A percentile compares a stretch with the other conserved stretches of the same genome.
Conservation (phyloP, 1,140 invertebrate genomes). For the Pentalonia nigronervosa region DNA sequence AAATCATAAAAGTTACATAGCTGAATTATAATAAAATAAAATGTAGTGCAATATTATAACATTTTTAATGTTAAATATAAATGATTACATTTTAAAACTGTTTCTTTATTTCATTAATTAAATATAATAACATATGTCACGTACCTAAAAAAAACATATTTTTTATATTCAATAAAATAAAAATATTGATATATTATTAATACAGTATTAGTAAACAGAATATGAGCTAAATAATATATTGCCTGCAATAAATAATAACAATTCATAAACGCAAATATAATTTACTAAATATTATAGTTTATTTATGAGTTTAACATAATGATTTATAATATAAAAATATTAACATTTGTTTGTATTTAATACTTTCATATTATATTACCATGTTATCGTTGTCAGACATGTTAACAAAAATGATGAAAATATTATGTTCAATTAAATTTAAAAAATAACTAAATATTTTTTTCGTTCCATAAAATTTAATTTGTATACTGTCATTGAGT, state of each 20-base stretch:
- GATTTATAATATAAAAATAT: no score
- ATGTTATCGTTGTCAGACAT: not conserved
- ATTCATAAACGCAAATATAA: not conserved
- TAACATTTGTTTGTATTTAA: no score
- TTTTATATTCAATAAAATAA: not conserved
- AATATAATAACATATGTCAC: not conserved
- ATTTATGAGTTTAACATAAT: not conserved
- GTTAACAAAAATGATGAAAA: rapidly evolving
- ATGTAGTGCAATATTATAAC: not conserved
- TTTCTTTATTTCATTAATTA: no score
- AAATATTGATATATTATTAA: not conserved
- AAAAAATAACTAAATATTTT: not conserved
- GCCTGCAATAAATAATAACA: not conserved
- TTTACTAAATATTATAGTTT: not conserved
- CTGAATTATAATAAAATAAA: not conserved
- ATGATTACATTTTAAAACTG: not conserved
- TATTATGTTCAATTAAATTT: not conserved
- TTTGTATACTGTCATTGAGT: not conserved
- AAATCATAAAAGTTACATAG: not conserved
- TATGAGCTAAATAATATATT: not conserved
- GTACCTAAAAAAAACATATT: no score
- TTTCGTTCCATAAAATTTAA: not conserved
- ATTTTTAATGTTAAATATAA: not conserved
- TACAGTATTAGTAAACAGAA: not conserved
- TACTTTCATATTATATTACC: not conserved